These are phyloP conservation scores for Prionace glauca DNA, from an alignment of 2,797 vertebrate genomes.

Conservation along the genomic window DNA sequence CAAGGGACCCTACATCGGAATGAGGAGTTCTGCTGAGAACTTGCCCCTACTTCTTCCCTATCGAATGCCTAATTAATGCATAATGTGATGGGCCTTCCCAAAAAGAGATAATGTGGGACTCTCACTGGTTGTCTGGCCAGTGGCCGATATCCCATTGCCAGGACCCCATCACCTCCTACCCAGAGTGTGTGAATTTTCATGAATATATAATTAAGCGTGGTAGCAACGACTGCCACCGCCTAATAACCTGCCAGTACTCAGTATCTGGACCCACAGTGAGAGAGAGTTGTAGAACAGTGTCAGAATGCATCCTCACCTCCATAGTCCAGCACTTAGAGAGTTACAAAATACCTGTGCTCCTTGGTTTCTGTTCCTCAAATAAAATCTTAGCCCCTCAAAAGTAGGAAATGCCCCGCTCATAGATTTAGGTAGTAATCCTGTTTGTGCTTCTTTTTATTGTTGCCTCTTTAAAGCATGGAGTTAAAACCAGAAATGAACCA, in stretches of 20 bases:
- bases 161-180: too few species aligned
- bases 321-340: background rate
- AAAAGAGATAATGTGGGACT: too few species aligned
- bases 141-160: too few species aligned
- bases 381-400: background rate
- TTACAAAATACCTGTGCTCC: background rate
- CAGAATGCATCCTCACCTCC: background rate
- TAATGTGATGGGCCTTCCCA: too few species aligned
- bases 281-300: background rate
- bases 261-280: background rate
- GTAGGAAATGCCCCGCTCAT: background rate
- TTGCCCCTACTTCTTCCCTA: too few species aligned
- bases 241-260: background rate
- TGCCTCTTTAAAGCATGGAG: background rate
- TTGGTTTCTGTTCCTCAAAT: background rate
- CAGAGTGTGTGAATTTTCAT: background rate
- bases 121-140: too few species aligned
- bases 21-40: too few species aligned
- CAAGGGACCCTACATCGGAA: too few species aligned
- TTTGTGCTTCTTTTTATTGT: background rate
- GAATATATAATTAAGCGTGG: background rate
- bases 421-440: background rate
- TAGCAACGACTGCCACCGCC: background rate
- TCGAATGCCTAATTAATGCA: too few species aligned
- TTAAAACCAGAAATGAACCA: too few species aligned